Evolutionary conservation across 2,797 vertebrate species (phyloP).

Genomic region (Lateolabrax maculatus): DNA sequence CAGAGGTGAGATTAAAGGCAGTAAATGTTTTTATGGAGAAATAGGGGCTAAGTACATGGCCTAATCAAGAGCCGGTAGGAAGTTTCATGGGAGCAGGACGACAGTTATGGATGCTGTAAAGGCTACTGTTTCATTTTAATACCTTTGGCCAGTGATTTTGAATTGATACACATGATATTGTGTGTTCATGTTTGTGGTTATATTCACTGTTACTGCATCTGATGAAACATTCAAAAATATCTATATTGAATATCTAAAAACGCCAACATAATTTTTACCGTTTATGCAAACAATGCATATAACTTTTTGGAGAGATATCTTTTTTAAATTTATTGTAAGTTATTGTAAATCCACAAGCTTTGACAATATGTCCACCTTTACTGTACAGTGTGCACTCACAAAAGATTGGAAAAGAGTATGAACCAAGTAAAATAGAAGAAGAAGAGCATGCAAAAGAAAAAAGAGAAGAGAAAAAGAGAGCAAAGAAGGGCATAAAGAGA

Average conservation of each 20-base stretch:
- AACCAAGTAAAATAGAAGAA: constrained; percentile 31
- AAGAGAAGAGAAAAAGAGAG: constrained; percentile 20
- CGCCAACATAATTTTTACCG: neutral
- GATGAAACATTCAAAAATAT: neutral
- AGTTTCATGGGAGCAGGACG: constrained; percentile 60
- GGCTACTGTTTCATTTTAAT: constrained; percentile 65
- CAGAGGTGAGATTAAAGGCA: constrained; percentile 68
- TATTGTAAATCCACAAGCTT: neutral
- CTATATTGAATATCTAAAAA: constrained; percentile 7
- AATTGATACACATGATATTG: constrained; percentile 3
- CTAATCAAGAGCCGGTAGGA: constrained; percentile 61
- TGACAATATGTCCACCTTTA: constrained; percentile 20
- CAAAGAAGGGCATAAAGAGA: neutral
- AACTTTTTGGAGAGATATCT: neutral
- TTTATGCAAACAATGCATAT: neutral
- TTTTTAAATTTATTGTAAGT: constrained; percentile 45
- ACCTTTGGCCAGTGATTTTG: constrained; percentile 15
- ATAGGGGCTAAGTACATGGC: constrained; percentile 57
- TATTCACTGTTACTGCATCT: constrained; percentile 6
- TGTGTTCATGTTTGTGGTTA: constrained; percentile 1
- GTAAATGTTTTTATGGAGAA: constrained; percentile 76
- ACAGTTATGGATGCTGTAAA: constrained; percentile 67
- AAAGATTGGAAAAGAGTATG: constrained; percentile 34
- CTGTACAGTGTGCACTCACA: constrained; percentile 32
- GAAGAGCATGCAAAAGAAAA: constrained; percentile 27